phyloP scores from a whole-genome alignment of 2,113 vertebrate species.

The Riparia riparia region DNA sequence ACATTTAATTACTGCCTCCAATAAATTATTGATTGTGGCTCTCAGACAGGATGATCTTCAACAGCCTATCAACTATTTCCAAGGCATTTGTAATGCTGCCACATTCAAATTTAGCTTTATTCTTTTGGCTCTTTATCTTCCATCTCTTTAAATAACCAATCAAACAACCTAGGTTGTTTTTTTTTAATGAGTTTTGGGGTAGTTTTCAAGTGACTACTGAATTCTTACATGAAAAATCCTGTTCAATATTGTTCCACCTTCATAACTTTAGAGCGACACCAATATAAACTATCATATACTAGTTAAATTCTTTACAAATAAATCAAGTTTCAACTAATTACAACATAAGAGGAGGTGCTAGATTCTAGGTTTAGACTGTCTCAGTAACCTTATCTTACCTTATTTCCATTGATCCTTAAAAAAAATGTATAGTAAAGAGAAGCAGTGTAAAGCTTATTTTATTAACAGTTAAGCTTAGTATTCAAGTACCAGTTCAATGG shows the following conservation, averaged over 20 bases:
- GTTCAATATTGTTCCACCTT: background rate
- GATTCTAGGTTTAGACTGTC: background rate
- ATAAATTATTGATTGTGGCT: background rate
- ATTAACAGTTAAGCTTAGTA: background rate
- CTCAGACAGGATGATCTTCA: background rate
- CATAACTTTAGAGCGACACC: background rate
- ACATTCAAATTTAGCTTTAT: background rate
- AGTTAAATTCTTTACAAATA: background rate
- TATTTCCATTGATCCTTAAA: background rate
- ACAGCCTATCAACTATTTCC: background rate
- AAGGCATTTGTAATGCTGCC: background rate
- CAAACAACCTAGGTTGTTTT: background rate
- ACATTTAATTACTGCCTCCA: background rate
- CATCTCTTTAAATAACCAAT: background rate
- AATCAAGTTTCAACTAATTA: background rate
- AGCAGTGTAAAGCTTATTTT: background rate
- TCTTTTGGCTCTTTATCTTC: background rate
- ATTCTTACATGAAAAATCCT: background rate
- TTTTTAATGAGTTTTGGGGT: background rate
- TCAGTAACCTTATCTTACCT: no score
- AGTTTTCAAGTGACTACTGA: background rate
- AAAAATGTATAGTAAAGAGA: background rate
- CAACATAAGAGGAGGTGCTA: background rate
- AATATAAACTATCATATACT: background rate
- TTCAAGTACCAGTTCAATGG: background rate